Evolutionary conservation across 92 coral and sea anemone genomes (phyloP), one percentile per base, ranked within the genome.

Genomic region (Heliopora coerulea): DNA sequence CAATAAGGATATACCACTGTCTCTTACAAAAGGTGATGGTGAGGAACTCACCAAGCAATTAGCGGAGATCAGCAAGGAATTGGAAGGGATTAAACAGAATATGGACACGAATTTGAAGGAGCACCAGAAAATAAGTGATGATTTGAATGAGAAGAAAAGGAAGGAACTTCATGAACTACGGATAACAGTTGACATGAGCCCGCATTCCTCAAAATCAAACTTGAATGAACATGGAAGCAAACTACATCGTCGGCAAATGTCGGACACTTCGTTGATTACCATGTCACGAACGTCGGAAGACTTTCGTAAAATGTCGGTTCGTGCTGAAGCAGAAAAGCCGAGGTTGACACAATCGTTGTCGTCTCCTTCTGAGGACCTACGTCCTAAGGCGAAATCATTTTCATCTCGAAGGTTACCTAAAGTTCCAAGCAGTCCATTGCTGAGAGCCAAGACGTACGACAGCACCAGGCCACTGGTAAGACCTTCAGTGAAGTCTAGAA

Each of bases 21-120:
- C 48, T 28, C 35, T 50, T 29, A 11, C 75, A 27, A 70, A 52
- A 70, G 63, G 30, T 48, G 77, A 50, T 13, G 35, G 33, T 30
- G 63, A 52, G 35, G 89, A 85, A 58, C 83, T 93, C 1, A 62
- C 79, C 25, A 85, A 85, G 15, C 89, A 93, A 65, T 78, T 93
- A 24, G 84, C 81, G 19, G 79, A 75, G 27, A 85, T 93, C 62
- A 96, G 88, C 66, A 81, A 35, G 19, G 87, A 88, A 46, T 80
- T 93, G 54, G 79, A 74, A 37, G 85, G 63, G 29, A 54, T 70
- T 20, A 13, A 54, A 19, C 29, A 33, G 49, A 49, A 70, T 54
- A 52, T 70, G 0, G 49, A 35, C 4, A 17, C 60, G 49, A 70
- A 70, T 54, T 57, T 26, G 0, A 49, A 19, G 1, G 77, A 54